Base-by-base conservation (phyloP, 1,140 invertebrate genomes). In the Atta texana region DNA sequence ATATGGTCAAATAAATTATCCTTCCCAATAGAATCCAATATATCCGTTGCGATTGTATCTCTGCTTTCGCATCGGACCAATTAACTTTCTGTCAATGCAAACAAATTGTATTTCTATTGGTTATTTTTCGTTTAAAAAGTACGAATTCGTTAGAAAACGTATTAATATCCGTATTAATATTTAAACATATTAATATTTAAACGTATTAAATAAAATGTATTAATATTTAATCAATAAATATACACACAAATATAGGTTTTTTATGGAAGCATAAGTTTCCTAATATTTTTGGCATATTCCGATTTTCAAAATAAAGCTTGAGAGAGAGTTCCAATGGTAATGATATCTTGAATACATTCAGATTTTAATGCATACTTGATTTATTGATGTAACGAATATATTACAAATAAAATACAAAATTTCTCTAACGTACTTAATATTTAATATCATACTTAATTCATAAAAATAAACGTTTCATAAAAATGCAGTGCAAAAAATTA, bases 401-500 rank as follows among this genome's bases (percentile, higher is more conserved):
- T 31, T 57, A 5, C 8, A 53, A 71, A 31, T 51, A 31, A 71
- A 71, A 53, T 71, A 7, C 6, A 53, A 71, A 53, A 71, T 53
- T 53, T 53, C 24, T 71, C 8, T 51, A 51, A 51, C 8, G 49
- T 16, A 16, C 8, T 51, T 21, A 8, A 57, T 57, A n/a, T 57
- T 21, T n/a, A 21, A 57, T 21, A 8, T 7, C 7, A 21, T 21
- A 10, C 10, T 21, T 21, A 57, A 3, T 57, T 7, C 55, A 21
- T 7, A 34, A 28, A 74, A n/a, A 74, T 55, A 31, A 74, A 55
- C 4, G 4, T 53, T 14, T 0, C 28, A 55, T 16, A 71, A 21
- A 76, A 77, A 63, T 44, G 57, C 34, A 77, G 28, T 76, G n/a
- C 59, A 44, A 57, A 24, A 61, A 28, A 61, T 76, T 39, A 24